Evolutionary conservation across 2,113 vertebrate species (phyloP).

Genomic region (Aptenodytes forsteri): DNA sequence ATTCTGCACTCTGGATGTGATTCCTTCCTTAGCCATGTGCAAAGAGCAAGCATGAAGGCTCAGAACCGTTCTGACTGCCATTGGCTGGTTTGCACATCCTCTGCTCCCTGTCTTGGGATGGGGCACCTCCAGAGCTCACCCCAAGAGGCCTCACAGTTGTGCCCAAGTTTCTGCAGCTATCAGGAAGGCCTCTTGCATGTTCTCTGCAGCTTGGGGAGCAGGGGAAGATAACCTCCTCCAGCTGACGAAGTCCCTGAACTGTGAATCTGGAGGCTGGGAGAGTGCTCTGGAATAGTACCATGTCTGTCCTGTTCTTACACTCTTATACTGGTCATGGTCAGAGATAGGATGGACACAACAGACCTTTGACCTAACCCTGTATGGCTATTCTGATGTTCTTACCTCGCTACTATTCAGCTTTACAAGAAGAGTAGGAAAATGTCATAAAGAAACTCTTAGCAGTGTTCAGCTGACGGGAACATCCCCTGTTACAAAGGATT

Average conservation of each 20-base stretch:
- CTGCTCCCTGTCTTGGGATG: neutral
- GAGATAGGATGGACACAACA: neutral
- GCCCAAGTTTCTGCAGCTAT: neutral
- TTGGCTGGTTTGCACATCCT: neutral
- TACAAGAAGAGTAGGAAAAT: neutral
- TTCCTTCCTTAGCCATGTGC: neutral
- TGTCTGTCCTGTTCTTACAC: neutral
- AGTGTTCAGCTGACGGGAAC: neutral
- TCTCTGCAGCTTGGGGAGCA: neutral
- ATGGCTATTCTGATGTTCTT: neutral
- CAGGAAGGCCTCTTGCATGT: neutral
- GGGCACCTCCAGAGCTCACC: neutral
- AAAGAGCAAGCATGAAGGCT: neutral
- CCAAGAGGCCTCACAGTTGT: neutral
- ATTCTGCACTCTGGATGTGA: neutral
- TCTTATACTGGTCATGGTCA: neutral
- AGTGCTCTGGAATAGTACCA: neutral
- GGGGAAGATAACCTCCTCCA: neutral
- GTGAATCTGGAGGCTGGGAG: neutral
- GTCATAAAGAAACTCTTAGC: neutral
- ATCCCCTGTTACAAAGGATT: neutral
- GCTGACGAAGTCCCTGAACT: neutral
- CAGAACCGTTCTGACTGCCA: neutral
- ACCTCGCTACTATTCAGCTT: neutral
- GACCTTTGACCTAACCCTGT: neutral